Conservation (phyloP, 2,113 vertebrate genomes). For the Macquaria ambigua region DNA sequence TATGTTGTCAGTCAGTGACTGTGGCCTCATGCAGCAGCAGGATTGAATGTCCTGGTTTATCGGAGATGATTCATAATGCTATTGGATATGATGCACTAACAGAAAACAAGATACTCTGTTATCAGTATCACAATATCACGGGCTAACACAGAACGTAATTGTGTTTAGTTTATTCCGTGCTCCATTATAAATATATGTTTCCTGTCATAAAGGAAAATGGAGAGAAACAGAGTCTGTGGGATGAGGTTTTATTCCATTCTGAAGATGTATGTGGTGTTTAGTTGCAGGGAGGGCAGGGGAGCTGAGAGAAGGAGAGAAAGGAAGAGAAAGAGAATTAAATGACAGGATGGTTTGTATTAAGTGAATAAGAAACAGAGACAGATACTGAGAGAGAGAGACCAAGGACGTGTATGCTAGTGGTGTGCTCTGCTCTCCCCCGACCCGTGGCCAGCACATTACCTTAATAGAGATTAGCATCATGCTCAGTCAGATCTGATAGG, state of each 20-base stretch:
- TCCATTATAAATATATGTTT: conserved; percentile 69
- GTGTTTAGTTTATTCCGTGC: conserved; percentile 63
- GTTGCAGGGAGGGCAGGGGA: conserved; percentile 4
- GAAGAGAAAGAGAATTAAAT: conserved; percentile 22
- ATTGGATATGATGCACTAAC: conserved; percentile 70
- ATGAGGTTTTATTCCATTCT: conserved; percentile 57
- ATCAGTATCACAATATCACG: conserved; percentile 74
- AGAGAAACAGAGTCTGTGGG: conserved; percentile 39
- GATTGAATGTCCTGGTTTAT: conserved; percentile 75
- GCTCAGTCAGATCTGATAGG: conserved; percentile 79
- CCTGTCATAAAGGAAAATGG: conserved; percentile 58
- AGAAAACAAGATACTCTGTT: conserved; percentile 75
- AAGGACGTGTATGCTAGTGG: conserved; percentile 11
- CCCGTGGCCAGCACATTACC: conserved; percentile 66
- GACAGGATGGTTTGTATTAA: conserved; percentile 24
- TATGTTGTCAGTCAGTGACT: conserved; percentile 53
- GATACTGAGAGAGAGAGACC: conserved; percentile 22
- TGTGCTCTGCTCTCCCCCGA: conserved; percentile 41
- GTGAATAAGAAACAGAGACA: conserved; percentile 36
- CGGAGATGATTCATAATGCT: conserved; percentile 74
- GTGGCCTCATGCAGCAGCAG: conserved; percentile 40
- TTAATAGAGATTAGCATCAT: conserved; percentile 80
- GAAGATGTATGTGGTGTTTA: conserved; percentile 50
- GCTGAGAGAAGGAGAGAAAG: background rate
- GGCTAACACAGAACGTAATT: conserved; percentile 71